Base-by-base conservation (phyloP, 1,140 invertebrate species). In the Bilobella aurantiaca region DNA sequence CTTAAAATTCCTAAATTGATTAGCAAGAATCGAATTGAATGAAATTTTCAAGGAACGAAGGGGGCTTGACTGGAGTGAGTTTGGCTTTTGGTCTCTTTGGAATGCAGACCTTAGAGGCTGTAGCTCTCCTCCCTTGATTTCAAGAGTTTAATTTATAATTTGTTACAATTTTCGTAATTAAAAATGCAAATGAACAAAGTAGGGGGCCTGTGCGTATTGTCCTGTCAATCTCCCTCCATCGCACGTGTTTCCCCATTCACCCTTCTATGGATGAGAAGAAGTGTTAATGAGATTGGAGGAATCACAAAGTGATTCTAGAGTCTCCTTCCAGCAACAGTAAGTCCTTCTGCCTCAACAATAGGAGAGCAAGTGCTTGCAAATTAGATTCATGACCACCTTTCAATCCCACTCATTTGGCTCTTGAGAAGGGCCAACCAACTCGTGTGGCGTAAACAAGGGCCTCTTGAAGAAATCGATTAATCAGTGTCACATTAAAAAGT, bases 281-380 rank as follows among this genome's bases (percentile, higher is more conserved):
- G 49, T 53, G 49, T 53, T 53, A 53, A 53, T 53, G 49, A 53
- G 49, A 53, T 53, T 42, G 34, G 34, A 42, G n/a, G n/a, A n/a
- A n/a, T n/a, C n/a, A n/a, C n/a, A n/a, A n/a, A n/a, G n/a, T 42
- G 8, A 42, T 42, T 42, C 8, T 18, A 42, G 18, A 42, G 34
- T 18, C 34, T 42, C 18, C 34, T 42, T 42, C 8, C 18, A 18
- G 34, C 34, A 12, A 12, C 8, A 42, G 34, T 8, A 42, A 42
- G 8, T n/a, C n/a, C n/a, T n/a, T n/a, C n/a, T n/a, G n/a, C n/a
- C n/a, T n/a, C n/a, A n/a, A n/a, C n/a, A n/a, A n/a, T n/a, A n/a
- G n/a, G n/a, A n/a, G n/a, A n/a, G n/a, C n/a, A n/a, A n/a, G n/a
- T n/a, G n/a, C n/a, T n/a, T n/a, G n/a, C n/a, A n/a, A n/a, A n/a